Evolutionary conservation across 2,797 vertebrate genomes (phyloP).

Genomic region (Coracias cyanogaster): DNA sequence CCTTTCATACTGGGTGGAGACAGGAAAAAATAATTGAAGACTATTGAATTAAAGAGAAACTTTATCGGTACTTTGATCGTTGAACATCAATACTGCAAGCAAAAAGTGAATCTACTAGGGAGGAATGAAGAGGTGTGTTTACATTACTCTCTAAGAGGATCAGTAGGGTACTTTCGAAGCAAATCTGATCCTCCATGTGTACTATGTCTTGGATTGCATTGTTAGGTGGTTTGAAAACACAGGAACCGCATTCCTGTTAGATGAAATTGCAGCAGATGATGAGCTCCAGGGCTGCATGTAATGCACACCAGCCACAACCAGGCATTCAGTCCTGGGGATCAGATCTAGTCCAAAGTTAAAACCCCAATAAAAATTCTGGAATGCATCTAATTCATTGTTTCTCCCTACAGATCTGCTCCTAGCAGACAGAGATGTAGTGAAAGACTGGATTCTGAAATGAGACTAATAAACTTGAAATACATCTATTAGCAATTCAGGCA

Average conservation of each 20-base stretch:
- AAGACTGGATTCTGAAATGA: slow-evolving; percentile 7
- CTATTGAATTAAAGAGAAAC: not conserved
- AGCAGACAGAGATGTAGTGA: not conserved
- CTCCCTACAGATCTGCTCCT: not conserved
- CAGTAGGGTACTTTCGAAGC: not conserved
- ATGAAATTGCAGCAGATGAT: not conserved
- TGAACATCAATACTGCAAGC: not conserved
- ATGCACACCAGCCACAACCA: not conserved
- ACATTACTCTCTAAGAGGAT: not conserved
- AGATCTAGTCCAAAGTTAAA: not conserved
- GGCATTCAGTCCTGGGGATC: not conserved
- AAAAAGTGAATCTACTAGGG: not conserved
- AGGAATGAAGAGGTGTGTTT: not conserved
- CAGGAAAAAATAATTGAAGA: not conserved
- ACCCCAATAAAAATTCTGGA: not conserved
- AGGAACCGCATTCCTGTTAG: not conserved
- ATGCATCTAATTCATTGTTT: not conserved
- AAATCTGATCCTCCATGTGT: fast-evolving
- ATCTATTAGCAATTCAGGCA: not conserved
- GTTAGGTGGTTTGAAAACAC: not conserved
- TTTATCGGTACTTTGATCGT: not conserved
- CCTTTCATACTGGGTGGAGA: not conserved
- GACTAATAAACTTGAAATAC: slow-evolving; percentile 20
- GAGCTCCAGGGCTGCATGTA: not conserved
- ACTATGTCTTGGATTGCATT: not conserved